Conservation (phyloP, 2,888 invertebrate genomes). For the Alentia gelatinosa region DNA sequence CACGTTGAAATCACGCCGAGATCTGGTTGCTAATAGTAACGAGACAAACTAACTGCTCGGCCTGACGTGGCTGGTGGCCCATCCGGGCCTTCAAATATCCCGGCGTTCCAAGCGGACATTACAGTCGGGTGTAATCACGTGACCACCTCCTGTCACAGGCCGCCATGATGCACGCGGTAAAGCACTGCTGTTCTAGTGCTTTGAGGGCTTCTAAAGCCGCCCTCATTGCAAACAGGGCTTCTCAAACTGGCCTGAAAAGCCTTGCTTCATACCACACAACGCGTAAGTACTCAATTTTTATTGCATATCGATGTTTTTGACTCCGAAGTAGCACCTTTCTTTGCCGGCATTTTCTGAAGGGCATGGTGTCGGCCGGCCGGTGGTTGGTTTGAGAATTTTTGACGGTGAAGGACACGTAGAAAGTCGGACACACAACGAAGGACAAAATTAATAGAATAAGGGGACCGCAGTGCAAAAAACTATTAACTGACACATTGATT, state of each 20-base stretch:
- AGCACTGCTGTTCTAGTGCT: slow-evolving; percentile 83
- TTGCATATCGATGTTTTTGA: not conserved
- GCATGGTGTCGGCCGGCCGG: slow-evolving; percentile 15
- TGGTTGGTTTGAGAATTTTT: not conserved
- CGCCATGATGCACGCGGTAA: slow-evolving; percentile 84
- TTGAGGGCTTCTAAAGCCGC: slow-evolving; percentile 83
- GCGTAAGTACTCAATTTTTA: slow-evolving; percentile 81
- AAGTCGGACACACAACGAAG: not conserved
- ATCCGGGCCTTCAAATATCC: slow-evolving; percentile 45
- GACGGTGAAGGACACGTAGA: not conserved
- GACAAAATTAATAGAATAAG: not conserved
- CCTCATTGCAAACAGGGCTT: slow-evolving; percentile 80
- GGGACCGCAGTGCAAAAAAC: too few relatives aligned
- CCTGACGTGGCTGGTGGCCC: not conserved
- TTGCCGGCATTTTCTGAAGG: slow-evolving; percentile 41
- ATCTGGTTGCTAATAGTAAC: slow-evolving; percentile 18
- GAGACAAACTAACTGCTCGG: not conserved
- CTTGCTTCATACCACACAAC: slow-evolving; percentile 82
- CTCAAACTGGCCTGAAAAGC: slow-evolving; percentile 79
- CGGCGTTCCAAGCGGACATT: not conserved
- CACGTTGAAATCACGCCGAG: too few relatives aligned
- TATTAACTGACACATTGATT: too few relatives aligned
- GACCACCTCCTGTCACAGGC: slow-evolving; percentile 58
- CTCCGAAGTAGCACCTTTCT: not conserved
- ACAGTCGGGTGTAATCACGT: slow-evolving; percentile 52